A percentile compares a stretch with the other conserved stretches of the same genome.
Evolutionary conservation across 2,797 vertebrate genomes (phyloP).

Genomic region (Balearica regulorum): DNA sequence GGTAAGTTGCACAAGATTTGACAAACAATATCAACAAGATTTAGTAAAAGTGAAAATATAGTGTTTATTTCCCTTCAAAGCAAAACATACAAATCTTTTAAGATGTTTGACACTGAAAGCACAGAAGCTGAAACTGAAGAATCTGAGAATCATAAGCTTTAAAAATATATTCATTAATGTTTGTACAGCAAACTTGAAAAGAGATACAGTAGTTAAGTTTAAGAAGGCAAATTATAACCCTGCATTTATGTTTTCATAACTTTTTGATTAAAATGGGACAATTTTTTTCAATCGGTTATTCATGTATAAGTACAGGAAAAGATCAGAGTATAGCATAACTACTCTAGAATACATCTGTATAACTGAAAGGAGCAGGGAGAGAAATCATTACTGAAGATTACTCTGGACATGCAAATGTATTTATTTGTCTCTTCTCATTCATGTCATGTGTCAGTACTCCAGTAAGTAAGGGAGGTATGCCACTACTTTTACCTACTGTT

Average conservation of each 20-base stretch:
- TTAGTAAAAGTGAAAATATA: background rate
- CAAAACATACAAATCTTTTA: background rate
- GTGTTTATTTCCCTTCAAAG: background rate
- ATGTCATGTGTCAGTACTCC: background rate
- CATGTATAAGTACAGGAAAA: background rate
- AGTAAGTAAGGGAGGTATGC: background rate
- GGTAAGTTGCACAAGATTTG: conserved; percentile 77
- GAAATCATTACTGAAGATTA: background rate
- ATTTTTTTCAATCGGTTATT: background rate
- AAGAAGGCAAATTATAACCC: background rate
- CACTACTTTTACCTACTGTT: background rate
- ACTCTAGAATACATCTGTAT: background rate
- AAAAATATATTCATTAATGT: background rate
- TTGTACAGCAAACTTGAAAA: background rate
- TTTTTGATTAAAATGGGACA: background rate
- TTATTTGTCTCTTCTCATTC: background rate
- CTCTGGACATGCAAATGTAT: background rate
- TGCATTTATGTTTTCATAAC: background rate
- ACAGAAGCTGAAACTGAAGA: background rate
- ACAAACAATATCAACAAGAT: background rate
- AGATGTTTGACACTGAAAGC: background rate
- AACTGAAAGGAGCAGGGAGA: background rate
- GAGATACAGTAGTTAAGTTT: background rate
- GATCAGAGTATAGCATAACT: background rate
- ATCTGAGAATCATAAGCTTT: background rate